These are phyloP conservation scores for Coregonus sp. DNA, from an alignment of 2,797 vertebrate genomes.

Conservation along the genomic window DNA sequence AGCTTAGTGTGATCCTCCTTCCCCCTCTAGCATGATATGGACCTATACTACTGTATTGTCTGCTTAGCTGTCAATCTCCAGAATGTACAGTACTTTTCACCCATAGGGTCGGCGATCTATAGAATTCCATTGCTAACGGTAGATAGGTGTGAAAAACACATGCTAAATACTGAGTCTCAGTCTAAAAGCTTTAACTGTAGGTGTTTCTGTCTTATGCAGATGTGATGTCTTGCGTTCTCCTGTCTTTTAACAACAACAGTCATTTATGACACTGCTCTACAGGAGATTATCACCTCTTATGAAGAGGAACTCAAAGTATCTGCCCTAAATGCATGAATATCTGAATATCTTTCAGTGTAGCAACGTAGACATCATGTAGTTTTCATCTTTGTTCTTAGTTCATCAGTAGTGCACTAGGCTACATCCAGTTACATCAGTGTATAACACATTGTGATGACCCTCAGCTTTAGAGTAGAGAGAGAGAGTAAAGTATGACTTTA, in stretches of 20 bases:
- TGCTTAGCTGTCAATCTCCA: slow-evolving; percentile 33
- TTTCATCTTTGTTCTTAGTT: background rate
- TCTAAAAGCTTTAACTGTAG: slow-evolving; percentile 22
- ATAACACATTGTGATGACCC: background rate
- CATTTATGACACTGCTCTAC: background rate
- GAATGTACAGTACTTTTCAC: slow-evolving; percentile 22
- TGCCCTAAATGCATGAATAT: background rate
- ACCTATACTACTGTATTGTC: slow-evolving; percentile 11
- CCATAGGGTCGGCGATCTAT: background rate
- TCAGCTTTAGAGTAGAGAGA: background rate
- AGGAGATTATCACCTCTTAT: background rate
- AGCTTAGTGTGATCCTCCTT: slow-evolving; percentile 4
- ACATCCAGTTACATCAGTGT: background rate
- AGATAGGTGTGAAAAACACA: slow-evolving; percentile 20
- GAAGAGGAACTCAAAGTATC: background rate
- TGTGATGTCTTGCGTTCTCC: background rate
- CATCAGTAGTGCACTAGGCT: background rate
- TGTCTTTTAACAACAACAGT: background rate
- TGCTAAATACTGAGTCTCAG: slow-evolving; percentile 21
- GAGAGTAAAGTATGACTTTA: too few relatives aligned
- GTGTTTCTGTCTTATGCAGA: slow-evolving; percentile 11
- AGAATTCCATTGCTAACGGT: background rate
- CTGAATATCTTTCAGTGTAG: background rate
- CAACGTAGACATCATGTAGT: background rate
- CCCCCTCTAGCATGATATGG: slow-evolving; percentile 51